Evolutionary conservation across 2,113 vertebrate species (phyloP).

Genomic region (Noctilio leporinus): DNA sequence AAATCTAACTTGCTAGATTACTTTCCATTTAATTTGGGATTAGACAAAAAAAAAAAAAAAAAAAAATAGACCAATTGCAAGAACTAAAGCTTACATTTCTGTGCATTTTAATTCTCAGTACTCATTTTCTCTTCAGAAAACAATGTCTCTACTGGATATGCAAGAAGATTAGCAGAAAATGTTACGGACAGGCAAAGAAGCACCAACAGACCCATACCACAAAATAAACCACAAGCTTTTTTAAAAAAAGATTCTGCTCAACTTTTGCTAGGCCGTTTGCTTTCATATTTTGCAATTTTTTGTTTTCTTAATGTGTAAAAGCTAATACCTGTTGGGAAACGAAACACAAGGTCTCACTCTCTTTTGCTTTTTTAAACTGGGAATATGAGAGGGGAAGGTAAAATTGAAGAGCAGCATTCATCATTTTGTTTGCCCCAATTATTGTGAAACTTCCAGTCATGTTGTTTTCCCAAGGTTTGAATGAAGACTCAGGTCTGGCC

Average conservation of each 20-base stretch:
- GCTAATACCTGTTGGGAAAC: neutral
- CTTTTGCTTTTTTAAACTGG: neutral
- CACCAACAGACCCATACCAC: neutral
- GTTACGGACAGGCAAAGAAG: neutral
- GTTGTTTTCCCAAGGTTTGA: neutral
- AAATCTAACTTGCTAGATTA: neutral
- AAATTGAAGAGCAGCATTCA: neutral
- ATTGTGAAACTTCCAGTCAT: neutral
- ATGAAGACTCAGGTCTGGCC: neutral
- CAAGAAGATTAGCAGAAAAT: neutral
- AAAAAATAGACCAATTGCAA: neutral
- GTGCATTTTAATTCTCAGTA: neutral
- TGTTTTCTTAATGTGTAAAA: neutral
- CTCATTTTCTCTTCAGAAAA: neutral
- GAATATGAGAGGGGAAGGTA: neutral
- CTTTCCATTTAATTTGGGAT: neutral
- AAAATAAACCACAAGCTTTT: neutral
- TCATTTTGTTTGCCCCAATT: neutral
- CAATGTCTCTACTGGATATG: neutral
- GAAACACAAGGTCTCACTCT: neutral
- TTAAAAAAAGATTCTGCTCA: neutral
- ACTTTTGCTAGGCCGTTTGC: neutral
- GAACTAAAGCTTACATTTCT: neutral
- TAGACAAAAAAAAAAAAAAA: conserved; percentile 17
- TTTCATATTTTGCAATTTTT: neutral